Evolutionary conservation across 2,113 vertebrate species (phyloP).

Genomic region (Glaucomys volans): DNA sequence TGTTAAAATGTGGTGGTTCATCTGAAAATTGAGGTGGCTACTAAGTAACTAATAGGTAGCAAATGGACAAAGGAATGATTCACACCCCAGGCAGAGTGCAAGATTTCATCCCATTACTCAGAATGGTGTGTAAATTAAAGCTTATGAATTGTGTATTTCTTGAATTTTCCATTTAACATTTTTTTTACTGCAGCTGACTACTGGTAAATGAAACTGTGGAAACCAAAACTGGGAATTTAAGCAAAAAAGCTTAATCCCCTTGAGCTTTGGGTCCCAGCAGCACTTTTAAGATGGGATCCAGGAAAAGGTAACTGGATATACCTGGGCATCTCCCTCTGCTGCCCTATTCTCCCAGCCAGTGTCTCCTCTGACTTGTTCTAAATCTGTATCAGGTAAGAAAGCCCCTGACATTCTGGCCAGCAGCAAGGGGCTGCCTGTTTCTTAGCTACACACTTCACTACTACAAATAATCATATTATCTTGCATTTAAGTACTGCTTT

Average conservation of each 20-base stretch:
- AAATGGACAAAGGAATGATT: not conserved
- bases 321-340: not conserved
- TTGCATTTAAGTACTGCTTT: not conserved
- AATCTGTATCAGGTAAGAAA: not conserved
- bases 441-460: not conserved
- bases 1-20: not conserved
- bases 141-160: not conserved
- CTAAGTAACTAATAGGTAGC: not conserved
- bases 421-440: not conserved
- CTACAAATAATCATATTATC: not conserved
- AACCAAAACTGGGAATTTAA: not conserved
- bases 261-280: not conserved
- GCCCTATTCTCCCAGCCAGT: not conserved
- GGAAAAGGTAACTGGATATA: not conserved
- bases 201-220: not conserved
- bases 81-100: not conserved
- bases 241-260: not conserved
- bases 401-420: not conserved
- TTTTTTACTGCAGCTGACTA: not conserved
- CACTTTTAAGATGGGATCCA: not conserved
- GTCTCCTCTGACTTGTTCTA: not conserved
- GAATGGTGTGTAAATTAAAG: too few species aligned
- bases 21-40: not conserved
- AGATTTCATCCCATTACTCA: too few species aligned
- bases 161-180: not conserved